phyloP scores from a whole-genome alignment of 2,113 vertebrate species.

The Ceyx melanurus region DNA sequence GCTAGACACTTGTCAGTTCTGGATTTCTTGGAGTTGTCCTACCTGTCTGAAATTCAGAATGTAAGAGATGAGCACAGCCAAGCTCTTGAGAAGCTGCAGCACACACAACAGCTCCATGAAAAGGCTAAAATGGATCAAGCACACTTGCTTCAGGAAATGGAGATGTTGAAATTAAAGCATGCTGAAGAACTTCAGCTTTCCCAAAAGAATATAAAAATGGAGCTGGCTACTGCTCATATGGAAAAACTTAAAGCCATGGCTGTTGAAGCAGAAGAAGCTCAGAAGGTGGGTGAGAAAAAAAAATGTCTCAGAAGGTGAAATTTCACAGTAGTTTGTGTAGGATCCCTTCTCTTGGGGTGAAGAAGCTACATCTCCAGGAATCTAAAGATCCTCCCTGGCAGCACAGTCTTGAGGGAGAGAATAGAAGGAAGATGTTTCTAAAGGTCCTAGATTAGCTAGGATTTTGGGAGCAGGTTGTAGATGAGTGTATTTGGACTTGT shows the following conservation, averaged over 20 bases:
- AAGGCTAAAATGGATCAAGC: slow-evolving; percentile 58
- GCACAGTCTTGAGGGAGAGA: background rate
- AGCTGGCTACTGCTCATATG: slow-evolving; percentile 74
- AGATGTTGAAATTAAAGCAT: slow-evolving; percentile 68
- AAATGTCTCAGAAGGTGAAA: background rate
- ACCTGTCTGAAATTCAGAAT: slow-evolving; percentile 84
- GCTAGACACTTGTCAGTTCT: slow-evolving; percentile 81
- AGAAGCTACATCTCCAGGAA: too few relatives aligned
- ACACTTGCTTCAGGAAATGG: slow-evolving; percentile 52
- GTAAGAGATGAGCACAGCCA: slow-evolving; percentile 71
- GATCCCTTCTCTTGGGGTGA: background rate
- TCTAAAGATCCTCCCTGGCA: background rate
- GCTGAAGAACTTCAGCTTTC: slow-evolving; percentile 56
- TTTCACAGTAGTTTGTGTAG: background rate
- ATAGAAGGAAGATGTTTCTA: background rate
- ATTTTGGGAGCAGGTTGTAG: background rate
- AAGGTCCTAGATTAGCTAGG: background rate
- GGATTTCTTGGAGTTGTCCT: slow-evolving; percentile 85
- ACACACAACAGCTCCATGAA: slow-evolving; percentile 58
- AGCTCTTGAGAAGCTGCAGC: slow-evolving; percentile 69
- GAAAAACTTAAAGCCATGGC: slow-evolving; percentile 80
- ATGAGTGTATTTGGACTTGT: background rate
- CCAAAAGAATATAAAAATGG: slow-evolving; percentile 72
- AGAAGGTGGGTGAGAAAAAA: slow-evolving; percentile 77
- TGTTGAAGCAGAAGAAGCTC: slow-evolving; percentile 72